Conservation (phyloP, 1,140 invertebrate species). For the Pseudomyrmex cubaensis region DNA sequence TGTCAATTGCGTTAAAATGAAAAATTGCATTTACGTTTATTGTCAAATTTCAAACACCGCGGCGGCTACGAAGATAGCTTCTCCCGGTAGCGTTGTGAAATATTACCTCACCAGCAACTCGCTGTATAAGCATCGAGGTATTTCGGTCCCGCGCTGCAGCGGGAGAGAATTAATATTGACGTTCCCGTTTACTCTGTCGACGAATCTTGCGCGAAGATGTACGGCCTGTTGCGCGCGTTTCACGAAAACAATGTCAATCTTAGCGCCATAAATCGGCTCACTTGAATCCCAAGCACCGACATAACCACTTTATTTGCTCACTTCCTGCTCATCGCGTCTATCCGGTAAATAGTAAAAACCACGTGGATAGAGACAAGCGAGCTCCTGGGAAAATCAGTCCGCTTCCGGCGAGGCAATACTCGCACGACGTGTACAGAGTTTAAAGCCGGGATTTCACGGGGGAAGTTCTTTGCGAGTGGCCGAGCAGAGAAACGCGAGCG, state of each 20-base stretch:
- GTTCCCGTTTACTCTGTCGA: conserved; percentile 48
- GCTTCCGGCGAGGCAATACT: conserved; percentile 11
- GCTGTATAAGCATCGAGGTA: conserved; percentile 48
- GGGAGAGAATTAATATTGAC: conserved; percentile 53
- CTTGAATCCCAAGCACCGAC: neutral
- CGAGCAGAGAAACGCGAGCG: neutral
- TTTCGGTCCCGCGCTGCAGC: conserved; percentile 17
- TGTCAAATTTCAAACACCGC: conserved; percentile 43
- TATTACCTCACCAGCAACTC: conserved; percentile 33
- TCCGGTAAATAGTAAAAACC: neutral
- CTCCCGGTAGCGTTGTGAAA: conserved; percentile 30
- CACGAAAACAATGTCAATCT: conserved; percentile 55
- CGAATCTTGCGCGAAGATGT: conserved; percentile 35
- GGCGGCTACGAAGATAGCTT: conserved; percentile 19
- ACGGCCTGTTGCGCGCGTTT: conserved; percentile 51
- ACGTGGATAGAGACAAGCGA: neutral
- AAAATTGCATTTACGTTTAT: neutral
- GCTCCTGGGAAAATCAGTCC: conserved; percentile 23
- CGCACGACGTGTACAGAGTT: conserved; percentile 29
- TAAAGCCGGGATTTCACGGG: conserved; percentile 30
- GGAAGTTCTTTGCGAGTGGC: conserved; percentile 33
- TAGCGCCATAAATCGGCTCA: conserved; percentile 42
- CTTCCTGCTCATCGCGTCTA: neutral
- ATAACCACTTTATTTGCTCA: neutral
- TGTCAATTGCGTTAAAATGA: too few relatives aligned